Percentiles rank a stretch among this genome's conserved stretches.
Conservation (phyloP, 1,140 invertebrate genomes). For the Melitaea cinxia region DNA sequence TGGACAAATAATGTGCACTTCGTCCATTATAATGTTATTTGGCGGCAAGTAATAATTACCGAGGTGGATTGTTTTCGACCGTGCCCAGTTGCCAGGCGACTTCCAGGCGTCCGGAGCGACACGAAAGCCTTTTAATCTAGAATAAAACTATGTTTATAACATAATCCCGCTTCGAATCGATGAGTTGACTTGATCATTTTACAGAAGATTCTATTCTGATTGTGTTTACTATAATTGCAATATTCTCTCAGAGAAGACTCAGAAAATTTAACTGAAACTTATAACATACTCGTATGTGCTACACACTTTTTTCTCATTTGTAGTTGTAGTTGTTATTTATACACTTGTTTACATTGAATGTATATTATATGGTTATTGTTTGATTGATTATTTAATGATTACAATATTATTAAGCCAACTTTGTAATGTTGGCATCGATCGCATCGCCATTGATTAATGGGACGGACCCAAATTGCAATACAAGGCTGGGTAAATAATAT, state of each 20-base stretch:
- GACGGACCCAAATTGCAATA: conserved; percentile 3
- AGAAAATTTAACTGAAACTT: too few relatives aligned
- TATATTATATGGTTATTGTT: not conserved
- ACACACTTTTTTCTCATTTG: too few relatives aligned
- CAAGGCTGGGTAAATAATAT: too few relatives aligned
- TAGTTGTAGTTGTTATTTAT: too few relatives aligned
- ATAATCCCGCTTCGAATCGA: conserved; percentile 2
- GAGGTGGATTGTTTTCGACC: conserved; percentile 43
- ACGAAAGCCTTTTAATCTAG: conserved; percentile 23
- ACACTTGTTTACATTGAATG: not conserved
- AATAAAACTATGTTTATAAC: not conserved
- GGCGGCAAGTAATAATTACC: conserved; percentile 57
- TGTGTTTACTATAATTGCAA: not conserved
- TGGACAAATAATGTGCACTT: conserved; percentile 72
- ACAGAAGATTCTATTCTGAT: not conserved
- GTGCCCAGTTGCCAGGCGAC: conserved; percentile 31
- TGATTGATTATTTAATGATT: conserved; percentile 10
- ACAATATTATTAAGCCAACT: conserved; percentile 16
- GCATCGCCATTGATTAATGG: conserved; percentile 1
- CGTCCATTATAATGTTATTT: conserved; percentile 71
- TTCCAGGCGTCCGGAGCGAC: conserved; percentile 19
- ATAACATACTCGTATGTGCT: too few relatives aligned
- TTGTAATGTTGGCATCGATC: conserved; percentile 16
- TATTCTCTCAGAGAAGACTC: too few relatives aligned
- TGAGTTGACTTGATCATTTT: not conserved